Evolutionary conservation across 2,113 vertebrate genomes (phyloP), one percentile per base, ranked within the genome.

Genomic region (Grammomys dolichurus): DNA sequence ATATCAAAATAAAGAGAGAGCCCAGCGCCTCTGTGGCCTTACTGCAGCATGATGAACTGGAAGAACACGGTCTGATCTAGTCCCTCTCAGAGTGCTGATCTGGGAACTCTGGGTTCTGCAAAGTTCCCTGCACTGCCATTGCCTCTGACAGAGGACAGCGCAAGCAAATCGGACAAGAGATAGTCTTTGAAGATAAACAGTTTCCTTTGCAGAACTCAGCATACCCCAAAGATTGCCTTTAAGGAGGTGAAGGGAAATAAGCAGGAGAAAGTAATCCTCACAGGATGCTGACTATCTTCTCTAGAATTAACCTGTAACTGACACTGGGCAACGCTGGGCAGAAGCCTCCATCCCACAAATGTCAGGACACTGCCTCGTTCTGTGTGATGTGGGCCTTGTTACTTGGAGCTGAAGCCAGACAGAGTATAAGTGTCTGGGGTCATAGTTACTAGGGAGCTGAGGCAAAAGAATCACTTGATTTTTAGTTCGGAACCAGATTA

Each of bases 141-240:
- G 19, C 54, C 73, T 95, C 60, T 70, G 81, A 87, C 51, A 17
- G 16, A 78, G 8, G 36, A 78, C 28, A 75, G 33, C 4, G 17
- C 33, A 60, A 7, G 13, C 24, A 40, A 80, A 69, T 26, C 14
- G 81, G 70, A 46, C 81, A 69, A 43, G 28, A 77, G 56, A 89
- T 56, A 63, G 4, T 78, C 63, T 76, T 85, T n/a, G 33, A 48
- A 93, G 89, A 82, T 26, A 82, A 77, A 92, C n/a, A 4, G 24
- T 78, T 84, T 46, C 60, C 84, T 94, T 94, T 89, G 91, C 36
- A 84, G 70, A 78, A 67, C 72, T 60, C 80, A 78, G 28, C 48
- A 36, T 81, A 69, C 58, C 31, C 28, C 96, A 78, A 93, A 95
- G 94, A 70, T 51, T 33, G 87, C 54, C 43, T 87, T 87, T 80